Conservation (phyloP, 1,140 invertebrate species). For the Archivesica marissinica region DNA sequence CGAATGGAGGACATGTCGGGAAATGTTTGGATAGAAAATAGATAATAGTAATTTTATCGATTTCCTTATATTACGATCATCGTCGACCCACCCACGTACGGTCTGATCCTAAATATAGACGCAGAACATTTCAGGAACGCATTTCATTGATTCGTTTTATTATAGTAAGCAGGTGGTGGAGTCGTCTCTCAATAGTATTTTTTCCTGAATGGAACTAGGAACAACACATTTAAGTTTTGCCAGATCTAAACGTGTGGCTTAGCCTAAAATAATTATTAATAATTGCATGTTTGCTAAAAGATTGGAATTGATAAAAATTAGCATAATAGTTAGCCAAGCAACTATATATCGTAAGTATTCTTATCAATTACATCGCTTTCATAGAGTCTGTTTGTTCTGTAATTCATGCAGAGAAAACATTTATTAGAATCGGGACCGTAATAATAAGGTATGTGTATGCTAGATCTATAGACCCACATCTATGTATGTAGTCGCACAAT, state of each 20-base stretch:
- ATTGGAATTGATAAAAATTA: background rate
- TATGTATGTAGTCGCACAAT: too few species aligned
- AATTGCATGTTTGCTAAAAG: background rate
- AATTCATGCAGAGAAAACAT: too few species aligned
- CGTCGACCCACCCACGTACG: slow-evolving; percentile 48
- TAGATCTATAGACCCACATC: too few species aligned
- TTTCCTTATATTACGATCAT: slow-evolving; percentile 14
- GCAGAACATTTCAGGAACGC: background rate
- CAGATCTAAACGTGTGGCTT: background rate
- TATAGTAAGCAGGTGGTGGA: background rate
- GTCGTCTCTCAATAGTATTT: background rate
- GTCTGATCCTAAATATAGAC: slow-evolving; percentile 31
- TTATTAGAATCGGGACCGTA: too few species aligned
- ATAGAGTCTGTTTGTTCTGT: too few species aligned
- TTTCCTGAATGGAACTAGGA: too few species aligned
- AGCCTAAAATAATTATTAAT: background rate
- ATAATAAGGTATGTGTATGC: too few species aligned
- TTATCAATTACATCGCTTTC: too few species aligned
- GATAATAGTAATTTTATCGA: slow-evolving; percentile 24
- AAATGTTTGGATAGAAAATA: background rate
- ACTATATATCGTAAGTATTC: too few species aligned
- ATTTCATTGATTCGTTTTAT: slow-evolving; percentile 16
- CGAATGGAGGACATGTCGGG: background rate
- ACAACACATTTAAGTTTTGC: too few species aligned
- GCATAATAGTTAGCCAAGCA: background rate